Evolutionary conservation across 2,888 invertebrate genomes (phyloP).

Genomic region (Catocala fraxini): DNA sequence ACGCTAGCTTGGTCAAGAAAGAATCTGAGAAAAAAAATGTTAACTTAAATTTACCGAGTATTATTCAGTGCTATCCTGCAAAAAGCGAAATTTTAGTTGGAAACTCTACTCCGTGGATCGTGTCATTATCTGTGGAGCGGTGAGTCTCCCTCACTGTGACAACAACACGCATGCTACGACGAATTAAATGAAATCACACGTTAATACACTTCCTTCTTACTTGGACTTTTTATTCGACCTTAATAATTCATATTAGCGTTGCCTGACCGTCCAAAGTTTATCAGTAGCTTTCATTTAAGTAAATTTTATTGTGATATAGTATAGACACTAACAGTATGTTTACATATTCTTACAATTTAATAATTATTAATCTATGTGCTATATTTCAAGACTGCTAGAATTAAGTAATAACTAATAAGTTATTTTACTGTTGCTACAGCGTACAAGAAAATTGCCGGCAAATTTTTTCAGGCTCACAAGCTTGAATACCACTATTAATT

Average conservation of each 20-base stretch:
- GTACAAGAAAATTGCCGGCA: constrained; percentile 8
- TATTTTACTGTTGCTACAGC: constrained; percentile 7
- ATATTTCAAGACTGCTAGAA: too few relatives aligned
- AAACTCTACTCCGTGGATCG: constrained; percentile 53
- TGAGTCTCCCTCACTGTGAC: constrained; percentile 44
- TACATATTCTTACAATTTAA: too few relatives aligned
- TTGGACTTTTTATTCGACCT: constrained; percentile 21
- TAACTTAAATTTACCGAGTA: neutral
- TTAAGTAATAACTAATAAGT: neutral
- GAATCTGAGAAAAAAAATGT: neutral
- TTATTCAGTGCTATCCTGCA: neutral
- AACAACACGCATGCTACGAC: constrained; percentile 20
- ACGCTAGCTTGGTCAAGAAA: constrained; percentile 6
- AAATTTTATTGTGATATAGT: too few relatives aligned
- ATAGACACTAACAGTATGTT: too few relatives aligned
- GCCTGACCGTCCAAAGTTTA: too few relatives aligned
- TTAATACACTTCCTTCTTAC: constrained; percentile 40
- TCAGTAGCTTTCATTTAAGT: too few relatives aligned
- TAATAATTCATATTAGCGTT: too few relatives aligned
- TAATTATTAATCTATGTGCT: too few relatives aligned
- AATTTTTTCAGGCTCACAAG: constrained; percentile 13
- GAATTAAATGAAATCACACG: constrained; percentile 40
- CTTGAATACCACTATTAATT: constrained; percentile 29
- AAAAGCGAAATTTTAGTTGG: constrained; percentile 9
- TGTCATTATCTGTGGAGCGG: constrained; percentile 57